A percentile compares a stretch with the other conserved stretches of the same genome.
These are phyloP conservation scores for Mormyrus iriodes DNA, from an alignment of 2,113 vertebrate genomes.

Conservation along the genomic window DNA sequence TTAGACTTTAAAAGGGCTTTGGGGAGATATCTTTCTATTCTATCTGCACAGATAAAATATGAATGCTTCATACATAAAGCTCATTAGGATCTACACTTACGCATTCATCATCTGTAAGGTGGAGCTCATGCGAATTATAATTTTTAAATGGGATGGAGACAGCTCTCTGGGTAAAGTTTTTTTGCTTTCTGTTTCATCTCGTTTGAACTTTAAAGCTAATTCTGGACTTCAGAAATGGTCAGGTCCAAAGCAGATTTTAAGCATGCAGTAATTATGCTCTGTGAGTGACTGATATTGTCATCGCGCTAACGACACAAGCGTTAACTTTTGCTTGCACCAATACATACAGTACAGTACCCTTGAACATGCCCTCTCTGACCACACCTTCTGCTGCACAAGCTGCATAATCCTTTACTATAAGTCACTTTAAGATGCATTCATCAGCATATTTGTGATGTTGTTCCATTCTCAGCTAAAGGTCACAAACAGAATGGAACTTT, in stretches of 20 bases:
- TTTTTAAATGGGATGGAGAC: constrained; percentile 41
- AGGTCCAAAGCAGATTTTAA: background rate
- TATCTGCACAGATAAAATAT: constrained; percentile 62
- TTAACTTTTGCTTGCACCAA: background rate
- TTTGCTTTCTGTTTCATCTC: background rate
- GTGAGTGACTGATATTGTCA: background rate
- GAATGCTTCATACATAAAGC: constrained; percentile 54
- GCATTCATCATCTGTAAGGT: constrained; percentile 54
- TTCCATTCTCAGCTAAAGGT: constrained; percentile 43
- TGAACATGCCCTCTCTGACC: background rate
- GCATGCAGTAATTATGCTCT: background rate
- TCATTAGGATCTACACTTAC: constrained; percentile 56
- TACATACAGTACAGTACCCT: background rate
- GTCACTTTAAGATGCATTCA: background rate
- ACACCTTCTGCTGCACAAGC: background rate
- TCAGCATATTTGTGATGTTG: background rate
- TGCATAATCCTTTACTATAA: background rate
- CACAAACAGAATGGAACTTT: constrained; percentile 44
- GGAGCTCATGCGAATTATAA: constrained; percentile 46
- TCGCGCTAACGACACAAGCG: background rate
- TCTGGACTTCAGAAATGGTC: background rate
- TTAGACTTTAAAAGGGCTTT: constrained; percentile 66
- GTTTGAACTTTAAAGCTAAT: background rate
- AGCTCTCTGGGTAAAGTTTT: background rate
- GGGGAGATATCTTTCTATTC: constrained; percentile 56